A percentile compares a stretch with the other conserved stretches of the same genome.
Conservation (phyloP, 2,113 vertebrate species). For the Sardina pilchardus region DNA sequence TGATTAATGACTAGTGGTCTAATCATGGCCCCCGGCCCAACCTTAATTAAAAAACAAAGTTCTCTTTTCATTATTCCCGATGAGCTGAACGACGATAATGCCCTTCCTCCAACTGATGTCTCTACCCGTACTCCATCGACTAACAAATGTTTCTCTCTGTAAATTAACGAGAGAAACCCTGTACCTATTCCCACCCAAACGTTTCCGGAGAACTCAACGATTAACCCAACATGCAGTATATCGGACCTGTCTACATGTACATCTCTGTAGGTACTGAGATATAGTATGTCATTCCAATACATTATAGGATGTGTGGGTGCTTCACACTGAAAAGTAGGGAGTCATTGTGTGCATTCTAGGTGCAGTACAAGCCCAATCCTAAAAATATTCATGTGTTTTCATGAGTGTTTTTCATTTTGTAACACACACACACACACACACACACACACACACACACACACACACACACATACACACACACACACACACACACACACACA, state of each 20-base stretch:
- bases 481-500: too few species aligned
- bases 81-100: slow-evolving; percentile 49
- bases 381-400: neutral
- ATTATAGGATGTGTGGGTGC: neutral
- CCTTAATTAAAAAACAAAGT: slow-evolving; percentile 58
- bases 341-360: neutral
- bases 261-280: too few species aligned
- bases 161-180: neutral
- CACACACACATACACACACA: neutral
- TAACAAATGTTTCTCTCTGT: neutral
- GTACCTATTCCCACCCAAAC: neutral
- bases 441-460: too few species aligned
- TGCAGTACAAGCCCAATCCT: neutral
- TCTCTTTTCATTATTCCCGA: slow-evolving; percentile 54
- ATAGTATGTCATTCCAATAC: neutral
- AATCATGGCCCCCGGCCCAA: slow-evolving; percentile 53
- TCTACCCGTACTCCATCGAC: neutral
- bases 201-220: neutral
- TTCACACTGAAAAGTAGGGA: neutral
- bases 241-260: neutral
- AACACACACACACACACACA: neutral
- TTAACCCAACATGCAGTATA: slow-evolving; percentile 1
- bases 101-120: slow-evolving; percentile 22
- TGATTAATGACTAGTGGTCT: slow-evolving; percentile 54
- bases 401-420: neutral